phyloP scores from a whole-genome alignment of 2,797 vertebrate genomes.

The Chromis chromis region DNA sequence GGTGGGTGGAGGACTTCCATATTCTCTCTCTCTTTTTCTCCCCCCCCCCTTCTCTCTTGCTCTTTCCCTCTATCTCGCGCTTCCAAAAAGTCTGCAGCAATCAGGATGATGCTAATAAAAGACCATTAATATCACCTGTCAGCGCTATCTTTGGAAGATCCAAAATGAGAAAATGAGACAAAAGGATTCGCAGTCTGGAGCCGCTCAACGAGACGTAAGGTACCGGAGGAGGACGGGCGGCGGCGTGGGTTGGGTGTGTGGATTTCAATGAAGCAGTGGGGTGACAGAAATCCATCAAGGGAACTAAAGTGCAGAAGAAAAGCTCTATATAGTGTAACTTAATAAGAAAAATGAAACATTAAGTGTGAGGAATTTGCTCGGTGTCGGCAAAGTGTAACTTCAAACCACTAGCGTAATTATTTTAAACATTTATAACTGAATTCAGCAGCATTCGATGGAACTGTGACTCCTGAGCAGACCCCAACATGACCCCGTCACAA shows the following conservation, averaged over 20 bases:
- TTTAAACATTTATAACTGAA: background rate
- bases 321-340: background rate
- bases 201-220: slow-evolving; percentile 47
- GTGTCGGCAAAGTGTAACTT: background rate
- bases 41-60: slow-evolving; percentile 20
- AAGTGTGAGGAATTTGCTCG: background rate
- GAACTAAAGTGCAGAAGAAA: slow-evolving; percentile 6
- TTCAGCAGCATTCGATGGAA: background rate
- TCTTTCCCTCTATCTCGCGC: slow-evolving; percentile 63
- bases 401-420: background rate
- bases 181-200: slow-evolving; percentile 72
- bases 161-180: slow-evolving; percentile 79
- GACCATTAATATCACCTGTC: slow-evolving; percentile 85
- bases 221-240: slow-evolving; percentile 31
- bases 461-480: slow-evolving; percentile 36
- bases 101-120: slow-evolving; percentile 84
- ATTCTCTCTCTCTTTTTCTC: slow-evolving; percentile 52
- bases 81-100: slow-evolving; percentile 81
- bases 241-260: slow-evolving; percentile 19
- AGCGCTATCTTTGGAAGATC: slow-evolving; percentile 84
- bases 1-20: slow-evolving; percentile 84
- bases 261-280: slow-evolving; percentile 30
- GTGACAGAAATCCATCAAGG: slow-evolving; percentile 48
- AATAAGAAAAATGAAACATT: background rate
- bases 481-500: slow-evolving; percentile 23